These are phyloP conservation scores for Tragulus kanchil DNA, from an alignment of 2,113 vertebrate genomes.

Conservation along the genomic window DNA sequence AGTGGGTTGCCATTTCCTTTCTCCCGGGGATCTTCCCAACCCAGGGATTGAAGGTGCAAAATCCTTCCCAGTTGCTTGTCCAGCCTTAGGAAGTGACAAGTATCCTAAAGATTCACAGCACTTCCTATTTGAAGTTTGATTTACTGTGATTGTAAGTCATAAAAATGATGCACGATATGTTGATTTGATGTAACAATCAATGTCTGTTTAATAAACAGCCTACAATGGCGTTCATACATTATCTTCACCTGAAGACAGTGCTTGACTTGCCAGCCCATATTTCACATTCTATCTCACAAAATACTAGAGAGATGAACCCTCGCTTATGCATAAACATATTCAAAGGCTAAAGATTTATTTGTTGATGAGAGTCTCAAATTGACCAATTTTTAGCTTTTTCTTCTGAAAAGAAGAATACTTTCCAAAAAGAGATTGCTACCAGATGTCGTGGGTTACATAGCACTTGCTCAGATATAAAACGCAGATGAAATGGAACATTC, in stretches of 20 bases:
- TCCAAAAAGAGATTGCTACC: constrained; percentile 71
- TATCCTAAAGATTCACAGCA: constrained; percentile 51
- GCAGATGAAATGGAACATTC: constrained; percentile 78
- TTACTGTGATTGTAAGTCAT: constrained; percentile 64
- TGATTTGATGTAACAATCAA: constrained; percentile 62
- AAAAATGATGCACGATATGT: constrained; percentile 60
- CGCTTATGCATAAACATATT: constrained; percentile 50
- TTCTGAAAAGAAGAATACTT: constrained; percentile 73
- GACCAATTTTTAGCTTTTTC: constrained; percentile 71
- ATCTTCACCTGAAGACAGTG: constrained; percentile 38
- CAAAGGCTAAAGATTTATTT: constrained; percentile 73
- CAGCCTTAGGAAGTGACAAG: constrained; percentile 20
- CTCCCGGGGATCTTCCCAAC: background rate
- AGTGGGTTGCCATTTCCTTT: background rate
- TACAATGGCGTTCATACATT: background rate
- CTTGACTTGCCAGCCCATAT: constrained; percentile 43
- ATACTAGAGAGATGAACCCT: constrained; percentile 19
- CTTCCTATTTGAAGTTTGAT: constrained; percentile 60
- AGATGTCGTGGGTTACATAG: constrained; percentile 64
- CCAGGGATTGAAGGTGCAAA: background rate
- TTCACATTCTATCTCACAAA: constrained; percentile 58
- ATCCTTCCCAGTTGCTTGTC: background rate
- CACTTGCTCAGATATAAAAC: constrained; percentile 71
- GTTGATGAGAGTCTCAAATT: constrained; percentile 64
- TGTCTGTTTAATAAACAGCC: constrained; percentile 67